These are phyloP conservation scores for Cairina moschata DNA, from an alignment of 2,113 vertebrate genomes.

Conservation along the genomic window DNA sequence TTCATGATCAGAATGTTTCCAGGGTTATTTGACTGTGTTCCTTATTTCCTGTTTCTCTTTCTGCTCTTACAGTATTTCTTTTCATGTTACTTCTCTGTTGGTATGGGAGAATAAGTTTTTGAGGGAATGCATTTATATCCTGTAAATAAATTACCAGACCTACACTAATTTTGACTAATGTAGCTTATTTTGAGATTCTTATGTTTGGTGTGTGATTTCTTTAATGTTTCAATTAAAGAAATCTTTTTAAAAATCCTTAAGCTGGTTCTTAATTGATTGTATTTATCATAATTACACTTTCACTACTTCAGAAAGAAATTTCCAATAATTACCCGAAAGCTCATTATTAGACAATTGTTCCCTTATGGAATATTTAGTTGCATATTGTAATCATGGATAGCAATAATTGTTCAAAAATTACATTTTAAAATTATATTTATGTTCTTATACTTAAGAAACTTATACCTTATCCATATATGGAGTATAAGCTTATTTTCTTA, in stretches of 20 bases:
- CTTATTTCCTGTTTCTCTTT: not conserved
- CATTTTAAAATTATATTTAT: conserved; percentile 37
- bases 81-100: not conserved
- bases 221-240: not conserved
- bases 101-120: not conserved
- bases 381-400: conserved; percentile 45
- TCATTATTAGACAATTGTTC: conserved; percentile 45
- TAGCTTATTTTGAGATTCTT: not conserved
- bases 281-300: conserved; percentile 47
- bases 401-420: conserved; percentile 53
- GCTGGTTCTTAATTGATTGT: not conserved
- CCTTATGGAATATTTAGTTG: conserved; percentile 38
- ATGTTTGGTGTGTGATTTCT: not conserved
- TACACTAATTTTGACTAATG: not conserved
- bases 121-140: not conserved
- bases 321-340: conserved; percentile 22
- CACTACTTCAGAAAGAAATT: conserved; percentile 45
- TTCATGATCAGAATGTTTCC: not conserved
- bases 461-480: not conserved
- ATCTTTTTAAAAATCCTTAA: not conserved
- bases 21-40: not conserved
- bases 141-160: not conserved
- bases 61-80: not conserved
- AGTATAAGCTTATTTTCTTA: not conserved
- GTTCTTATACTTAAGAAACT: conserved; percentile 35